Conservation (phyloP, 2,888 invertebrate species). For the Pristionchus maxplancki region DNA sequence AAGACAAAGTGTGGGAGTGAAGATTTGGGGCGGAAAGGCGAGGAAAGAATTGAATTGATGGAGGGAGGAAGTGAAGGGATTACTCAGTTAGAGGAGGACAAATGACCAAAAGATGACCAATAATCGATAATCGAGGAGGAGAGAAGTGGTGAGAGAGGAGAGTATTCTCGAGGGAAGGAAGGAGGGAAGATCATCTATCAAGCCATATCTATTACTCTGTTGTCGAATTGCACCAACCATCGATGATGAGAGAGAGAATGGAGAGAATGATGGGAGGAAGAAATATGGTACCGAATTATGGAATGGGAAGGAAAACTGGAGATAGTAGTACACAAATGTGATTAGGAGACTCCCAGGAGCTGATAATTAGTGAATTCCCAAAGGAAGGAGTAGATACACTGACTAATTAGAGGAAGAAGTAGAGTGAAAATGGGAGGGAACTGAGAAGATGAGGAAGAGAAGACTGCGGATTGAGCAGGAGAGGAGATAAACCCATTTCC, state of each 20-base stretch:
- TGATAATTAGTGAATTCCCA: background rate
- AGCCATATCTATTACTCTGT: constrained; percentile 32
- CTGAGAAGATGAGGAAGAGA: background rate
- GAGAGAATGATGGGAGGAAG: constrained; percentile 7
- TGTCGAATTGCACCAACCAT: background rate
- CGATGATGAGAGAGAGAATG: background rate
- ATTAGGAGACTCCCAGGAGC: background rate
- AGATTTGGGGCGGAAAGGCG: constrained; percentile 5
- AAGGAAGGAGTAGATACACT: background rate
- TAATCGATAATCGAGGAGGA: constrained; percentile 16
- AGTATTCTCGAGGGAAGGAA: background rate
- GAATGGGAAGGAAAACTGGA: background rate
- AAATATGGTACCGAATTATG: background rate
- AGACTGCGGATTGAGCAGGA: background rate
- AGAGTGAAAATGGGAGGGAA: background rate
- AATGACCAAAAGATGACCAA: background rate
- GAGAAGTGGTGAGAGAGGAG: background rate
- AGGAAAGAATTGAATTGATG: constrained; percentile 44
- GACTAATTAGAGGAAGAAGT: constrained; percentile 7
- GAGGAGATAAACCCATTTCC: constrained; percentile 30
- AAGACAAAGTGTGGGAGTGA: constrained; percentile 30
- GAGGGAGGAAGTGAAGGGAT: constrained; percentile 25
- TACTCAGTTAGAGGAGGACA: constrained; percentile 11
- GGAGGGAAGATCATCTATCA: constrained; percentile 33
- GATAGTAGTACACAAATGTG: constrained; percentile 2